phyloP scores from a whole-genome alignment of 2,888 invertebrate species.

The Lasioglossum oenotherae region DNA sequence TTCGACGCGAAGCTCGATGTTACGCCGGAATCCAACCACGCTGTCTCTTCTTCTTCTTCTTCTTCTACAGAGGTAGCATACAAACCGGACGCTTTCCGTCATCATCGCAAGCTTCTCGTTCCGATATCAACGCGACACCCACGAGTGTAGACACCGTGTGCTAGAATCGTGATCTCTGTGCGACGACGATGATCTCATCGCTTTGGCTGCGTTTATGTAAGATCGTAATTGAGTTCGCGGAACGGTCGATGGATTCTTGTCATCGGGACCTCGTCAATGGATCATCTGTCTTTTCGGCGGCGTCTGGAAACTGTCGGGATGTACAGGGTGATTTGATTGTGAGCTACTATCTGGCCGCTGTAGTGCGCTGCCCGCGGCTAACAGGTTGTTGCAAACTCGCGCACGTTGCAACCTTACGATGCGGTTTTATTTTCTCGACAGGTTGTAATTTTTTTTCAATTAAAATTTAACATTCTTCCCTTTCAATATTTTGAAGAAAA shows the following conservation, averaged over 20 bases:
- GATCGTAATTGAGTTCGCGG: background rate
- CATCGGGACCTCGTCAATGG: background rate
- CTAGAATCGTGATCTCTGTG: slow-evolving; percentile 21
- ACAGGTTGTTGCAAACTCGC: background rate
- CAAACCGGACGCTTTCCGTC: slow-evolving; percentile 39
- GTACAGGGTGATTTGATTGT: background rate
- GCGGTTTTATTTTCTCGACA: background rate
- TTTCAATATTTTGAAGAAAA: too few species aligned
- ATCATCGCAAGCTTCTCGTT: background rate
- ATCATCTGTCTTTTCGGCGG: background rate
- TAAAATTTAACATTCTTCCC: background rate
- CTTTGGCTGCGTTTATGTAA: slow-evolving; percentile 15
- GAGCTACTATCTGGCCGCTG: background rate
- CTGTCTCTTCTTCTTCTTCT: slow-evolving; percentile 5
- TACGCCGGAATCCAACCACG: slow-evolving; percentile 78
- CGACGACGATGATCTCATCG: background rate
- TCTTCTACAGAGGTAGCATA: slow-evolving; percentile 73
- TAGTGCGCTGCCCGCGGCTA: background rate
- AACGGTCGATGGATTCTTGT: background rate
- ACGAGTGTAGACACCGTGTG: slow-evolving; percentile 8
- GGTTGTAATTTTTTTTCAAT: background rate
- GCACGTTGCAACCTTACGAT: background rate
- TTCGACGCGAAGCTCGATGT: slow-evolving; percentile 75
- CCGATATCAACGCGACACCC: background rate
- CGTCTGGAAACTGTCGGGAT: background rate